Conservation (phyloP, 2,113 vertebrate species). For the Alethe diademata region DNA sequence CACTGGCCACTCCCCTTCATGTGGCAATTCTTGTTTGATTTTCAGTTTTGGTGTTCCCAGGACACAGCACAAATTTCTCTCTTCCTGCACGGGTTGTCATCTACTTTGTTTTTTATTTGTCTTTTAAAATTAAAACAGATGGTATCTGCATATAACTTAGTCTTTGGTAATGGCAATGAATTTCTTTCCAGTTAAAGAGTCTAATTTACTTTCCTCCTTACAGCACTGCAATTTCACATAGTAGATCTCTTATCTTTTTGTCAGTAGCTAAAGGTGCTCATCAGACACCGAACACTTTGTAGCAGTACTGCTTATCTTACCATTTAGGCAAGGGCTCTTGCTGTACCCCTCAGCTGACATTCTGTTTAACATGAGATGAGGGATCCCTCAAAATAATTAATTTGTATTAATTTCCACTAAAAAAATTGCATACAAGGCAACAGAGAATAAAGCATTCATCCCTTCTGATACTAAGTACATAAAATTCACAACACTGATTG, state of each 20-base stretch:
- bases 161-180: not conserved
- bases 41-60: not conserved
- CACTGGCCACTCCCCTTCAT: not conserved
- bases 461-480: not conserved
- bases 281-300: accelerated
- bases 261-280: not conserved
- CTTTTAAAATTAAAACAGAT: not conserved
- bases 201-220: not conserved
- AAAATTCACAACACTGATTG: not conserved
- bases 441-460: not conserved
- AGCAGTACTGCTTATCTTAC: not conserved
- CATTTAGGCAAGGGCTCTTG: not conserved
- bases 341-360: not conserved
- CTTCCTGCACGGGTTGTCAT: not conserved
- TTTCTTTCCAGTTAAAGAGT: not conserved
- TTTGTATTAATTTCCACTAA: not conserved
- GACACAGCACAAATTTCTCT: not conserved
- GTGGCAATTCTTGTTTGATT: not conserved
- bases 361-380: not conserved
- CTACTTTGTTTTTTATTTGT: not conserved
- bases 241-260: not conserved
- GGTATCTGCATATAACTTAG: not conserved
- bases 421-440: not conserved
- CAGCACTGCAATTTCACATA: not conserved
- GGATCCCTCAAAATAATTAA: not conserved